Conservation (phyloP, 2,797 vertebrate genomes). For the Champsocephalus gunnari region DNA sequence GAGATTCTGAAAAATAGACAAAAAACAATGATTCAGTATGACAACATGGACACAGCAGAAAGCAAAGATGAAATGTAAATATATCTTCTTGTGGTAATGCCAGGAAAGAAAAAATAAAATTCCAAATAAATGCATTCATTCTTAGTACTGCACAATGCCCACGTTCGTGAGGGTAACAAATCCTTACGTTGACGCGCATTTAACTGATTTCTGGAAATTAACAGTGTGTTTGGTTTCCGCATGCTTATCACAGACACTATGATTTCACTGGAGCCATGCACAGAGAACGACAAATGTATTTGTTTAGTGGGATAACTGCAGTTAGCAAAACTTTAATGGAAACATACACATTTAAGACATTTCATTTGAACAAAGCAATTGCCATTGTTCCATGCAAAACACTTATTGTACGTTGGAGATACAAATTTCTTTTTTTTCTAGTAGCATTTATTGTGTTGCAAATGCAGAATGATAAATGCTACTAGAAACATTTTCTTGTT, state of each 20-base stretch:
- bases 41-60: neutral
- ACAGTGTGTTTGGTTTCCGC: neutral
- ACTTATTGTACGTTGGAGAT: too few species aligned
- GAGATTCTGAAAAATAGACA: conserved; percentile 85
- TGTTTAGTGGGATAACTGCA: conserved; percentile 9
- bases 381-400: neutral
- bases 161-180: neutral
- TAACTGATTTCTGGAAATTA: neutral
- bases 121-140: neutral
- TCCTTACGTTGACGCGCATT: neutral
- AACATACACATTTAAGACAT: neutral
- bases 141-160: neutral
- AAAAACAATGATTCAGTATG: conserved; percentile 15
- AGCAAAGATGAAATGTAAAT: neutral
- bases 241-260: neutral
- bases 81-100: neutral
- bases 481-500: neutral
- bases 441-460: too few species aligned
- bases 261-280: neutral
- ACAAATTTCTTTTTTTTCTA: too few species aligned
- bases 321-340: neutral
- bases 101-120: neutral
- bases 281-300: neutral
- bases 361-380: neutral
- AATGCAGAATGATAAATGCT: neutral